These are phyloP conservation scores for Cyclargus thomasi DNA, from an alignment of 1,140 invertebrate genomes.

Conservation along the genomic window DNA sequence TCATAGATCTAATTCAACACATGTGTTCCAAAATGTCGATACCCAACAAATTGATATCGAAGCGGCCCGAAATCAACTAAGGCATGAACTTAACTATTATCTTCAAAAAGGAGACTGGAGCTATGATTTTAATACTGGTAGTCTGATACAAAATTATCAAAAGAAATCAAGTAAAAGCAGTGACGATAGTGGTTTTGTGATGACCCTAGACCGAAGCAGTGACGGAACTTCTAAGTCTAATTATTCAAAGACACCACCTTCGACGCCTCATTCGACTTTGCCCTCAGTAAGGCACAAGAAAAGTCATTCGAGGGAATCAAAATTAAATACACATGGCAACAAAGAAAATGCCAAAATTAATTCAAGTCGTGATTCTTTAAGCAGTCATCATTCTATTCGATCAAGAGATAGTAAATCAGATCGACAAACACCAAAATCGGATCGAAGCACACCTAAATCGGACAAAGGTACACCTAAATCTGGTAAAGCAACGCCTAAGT, in stretches of 20 bases:
- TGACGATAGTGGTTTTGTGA: conserved; percentile 70
- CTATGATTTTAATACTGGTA: conserved; percentile 68
- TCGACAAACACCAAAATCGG: conserved; percentile 59
- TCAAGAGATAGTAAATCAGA: conserved; percentile 71
- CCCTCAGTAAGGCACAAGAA: conserved; percentile 69
- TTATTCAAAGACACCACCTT: conserved; percentile 64
- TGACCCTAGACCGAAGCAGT: conserved; percentile 70
- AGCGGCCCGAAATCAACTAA: conserved; percentile 62
- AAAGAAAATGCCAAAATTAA: conserved; percentile 65
- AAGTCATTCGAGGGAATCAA: conserved; percentile 66
- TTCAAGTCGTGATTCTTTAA: conserved; percentile 71
- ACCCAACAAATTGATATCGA: conserved; percentile 63
- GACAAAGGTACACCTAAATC: conserved; percentile 55
- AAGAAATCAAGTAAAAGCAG: conserved; percentile 72
- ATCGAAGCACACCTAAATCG: conserved; percentile 65
- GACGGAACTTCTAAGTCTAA: conserved; percentile 69
- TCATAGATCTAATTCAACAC: conserved; percentile 73
- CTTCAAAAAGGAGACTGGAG: conserved; percentile 72
- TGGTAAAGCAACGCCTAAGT: conserved; percentile 60
- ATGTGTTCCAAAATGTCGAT: conserved; percentile 70
- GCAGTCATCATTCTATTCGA: conserved; percentile 70
- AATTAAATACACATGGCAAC: conserved; percentile 53
- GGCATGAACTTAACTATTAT: conserved; percentile 68
- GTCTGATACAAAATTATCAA: conserved; percentile 68
- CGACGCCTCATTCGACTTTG: conserved; percentile 63